These are phyloP conservation scores for Hycleus phaleratus DNA, from an alignment of 1,140 invertebrate genomes.

Conservation along the genomic window DNA sequence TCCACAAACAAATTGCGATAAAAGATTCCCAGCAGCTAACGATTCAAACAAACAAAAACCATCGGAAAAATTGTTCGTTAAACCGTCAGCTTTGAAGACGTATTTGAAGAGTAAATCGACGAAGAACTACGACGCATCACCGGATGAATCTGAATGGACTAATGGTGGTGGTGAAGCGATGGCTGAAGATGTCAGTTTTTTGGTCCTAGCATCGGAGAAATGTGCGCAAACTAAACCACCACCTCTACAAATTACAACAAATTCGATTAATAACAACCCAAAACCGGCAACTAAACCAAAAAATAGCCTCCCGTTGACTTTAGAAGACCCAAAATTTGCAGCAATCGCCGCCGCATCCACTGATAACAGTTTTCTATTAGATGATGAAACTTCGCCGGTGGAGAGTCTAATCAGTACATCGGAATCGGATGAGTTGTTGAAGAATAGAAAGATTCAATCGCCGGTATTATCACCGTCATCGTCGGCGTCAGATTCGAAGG, in stretches of 20 bases:
- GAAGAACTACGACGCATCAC: constrained; percentile 42
- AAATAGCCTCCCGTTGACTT: constrained; percentile 44
- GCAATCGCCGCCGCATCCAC: constrained; percentile 62
- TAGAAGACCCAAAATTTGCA: constrained; percentile 70
- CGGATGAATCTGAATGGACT: constrained; percentile 42
- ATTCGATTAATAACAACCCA: constrained; percentile 19
- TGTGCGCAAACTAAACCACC: constrained; percentile 32
- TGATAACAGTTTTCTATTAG: constrained; percentile 53
- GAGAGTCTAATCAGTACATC: constrained; percentile 65
- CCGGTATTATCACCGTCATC: background rate
- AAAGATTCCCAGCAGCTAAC: no score
- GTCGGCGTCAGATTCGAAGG: constrained; percentile 33
- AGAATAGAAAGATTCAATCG: constrained; percentile 38
- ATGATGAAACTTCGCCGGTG: constrained; percentile 72
- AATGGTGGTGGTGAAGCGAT: constrained; percentile 56
- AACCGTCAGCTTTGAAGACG: constrained; percentile 20
- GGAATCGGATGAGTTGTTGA: constrained; percentile 46
- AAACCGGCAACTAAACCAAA: constrained; percentile 25
- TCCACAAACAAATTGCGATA: no score
- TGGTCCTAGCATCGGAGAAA: constrained; percentile 48
- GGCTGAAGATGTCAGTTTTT: constrained; percentile 54
- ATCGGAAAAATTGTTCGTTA: constrained; percentile 39
- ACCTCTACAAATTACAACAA: constrained; percentile 24
- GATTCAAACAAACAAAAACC: no score
- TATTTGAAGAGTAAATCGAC: constrained; percentile 29